Percentiles rank a stretch among this genome's conserved stretches.
Evolutionary conservation across 2,113 vertebrate genomes (phyloP).

Genomic region (Carassius gibelio): DNA sequence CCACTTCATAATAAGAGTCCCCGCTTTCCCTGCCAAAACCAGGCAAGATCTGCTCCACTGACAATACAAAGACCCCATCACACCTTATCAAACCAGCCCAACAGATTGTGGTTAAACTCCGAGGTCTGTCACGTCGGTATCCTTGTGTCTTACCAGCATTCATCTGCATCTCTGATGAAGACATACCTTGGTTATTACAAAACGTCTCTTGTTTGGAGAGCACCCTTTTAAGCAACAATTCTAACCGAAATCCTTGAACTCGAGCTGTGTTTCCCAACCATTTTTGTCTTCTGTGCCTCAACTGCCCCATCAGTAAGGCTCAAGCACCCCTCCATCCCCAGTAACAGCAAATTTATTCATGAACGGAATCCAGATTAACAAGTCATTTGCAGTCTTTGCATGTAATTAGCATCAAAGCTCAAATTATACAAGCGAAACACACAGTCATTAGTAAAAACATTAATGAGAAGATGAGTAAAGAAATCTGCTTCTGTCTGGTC

Average conservation of each 20-base stretch:
- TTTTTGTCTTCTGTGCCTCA: background rate
- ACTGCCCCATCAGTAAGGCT: background rate
- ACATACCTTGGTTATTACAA: no score
- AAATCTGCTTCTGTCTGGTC: no score
- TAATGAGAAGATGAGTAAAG: no score
- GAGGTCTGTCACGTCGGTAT: background rate
- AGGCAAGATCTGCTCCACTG: slow-evolving; percentile 36
- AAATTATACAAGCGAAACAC: background rate
- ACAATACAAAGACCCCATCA: background rate
- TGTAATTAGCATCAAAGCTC: background rate
- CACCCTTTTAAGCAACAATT: no score
- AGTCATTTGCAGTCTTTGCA: background rate
- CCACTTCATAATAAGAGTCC: slow-evolving; percentile 62
- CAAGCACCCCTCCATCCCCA: no score
- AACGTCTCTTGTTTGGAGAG: no score
- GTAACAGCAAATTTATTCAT: no score
- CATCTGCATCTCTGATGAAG: background rate
- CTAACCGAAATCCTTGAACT: background rate
- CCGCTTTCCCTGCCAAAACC: slow-evolving; percentile 37
- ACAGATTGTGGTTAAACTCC: background rate
- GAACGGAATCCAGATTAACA: no score
- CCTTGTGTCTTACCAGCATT: background rate
- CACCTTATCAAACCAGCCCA: background rate
- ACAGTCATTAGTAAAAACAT: background rate
- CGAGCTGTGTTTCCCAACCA: background rate